phyloP scores from a whole-genome alignment of 2,113 vertebrate genomes.

The Synodontis membranacea region DNA sequence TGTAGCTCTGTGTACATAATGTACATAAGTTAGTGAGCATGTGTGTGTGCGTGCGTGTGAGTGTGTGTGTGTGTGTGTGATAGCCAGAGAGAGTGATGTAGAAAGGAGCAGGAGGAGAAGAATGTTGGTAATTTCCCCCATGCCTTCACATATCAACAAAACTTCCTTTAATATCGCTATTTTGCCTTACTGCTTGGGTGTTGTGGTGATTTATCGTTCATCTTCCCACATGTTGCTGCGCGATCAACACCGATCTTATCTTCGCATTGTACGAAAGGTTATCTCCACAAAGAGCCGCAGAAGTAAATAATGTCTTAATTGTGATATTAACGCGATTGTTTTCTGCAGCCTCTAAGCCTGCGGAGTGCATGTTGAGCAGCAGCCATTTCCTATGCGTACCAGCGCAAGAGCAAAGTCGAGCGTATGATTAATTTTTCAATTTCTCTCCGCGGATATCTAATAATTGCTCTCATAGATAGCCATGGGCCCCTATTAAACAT shows the following conservation, averaged over 20 bases:
- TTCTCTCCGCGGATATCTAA: slow-evolving; percentile 95
- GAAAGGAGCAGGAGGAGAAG: slow-evolving; percentile 20
- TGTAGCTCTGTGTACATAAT: slow-evolving; percentile 2
- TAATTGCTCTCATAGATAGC: slow-evolving; percentile 89
- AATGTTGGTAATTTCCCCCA: slow-evolving; percentile 54
- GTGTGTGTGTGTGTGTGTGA: not conserved
- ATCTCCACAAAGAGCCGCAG: slow-evolving; percentile 43
- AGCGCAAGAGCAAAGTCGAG: slow-evolving; percentile 82
- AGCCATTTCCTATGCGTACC: slow-evolving; percentile 80
- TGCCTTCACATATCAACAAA: slow-evolving; percentile 53
- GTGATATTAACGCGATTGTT: slow-evolving; percentile 61
- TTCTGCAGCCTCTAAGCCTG: slow-evolving; percentile 49
- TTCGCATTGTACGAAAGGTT: slow-evolving; percentile 43
- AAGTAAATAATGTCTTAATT: slow-evolving; percentile 66
- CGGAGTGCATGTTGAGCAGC: slow-evolving; percentile 44
- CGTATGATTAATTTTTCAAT: slow-evolving; percentile 97
- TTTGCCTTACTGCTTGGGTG: slow-evolving; percentile 28
- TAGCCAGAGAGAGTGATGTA: slow-evolving; percentile 21
- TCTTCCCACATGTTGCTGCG: slow-evolving; percentile 27
- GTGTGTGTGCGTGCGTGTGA: slow-evolving; percentile 9
- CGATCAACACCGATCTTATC: slow-evolving; percentile 52
- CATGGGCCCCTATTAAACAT: slow-evolving; percentile 95
- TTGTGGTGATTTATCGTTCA: slow-evolving; percentile 51
- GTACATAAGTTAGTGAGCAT: not conserved
- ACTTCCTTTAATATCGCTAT: slow-evolving; percentile 44